Conservation (phyloP, 1,140 invertebrate genomes). For the Sycophila sp. region DNA sequence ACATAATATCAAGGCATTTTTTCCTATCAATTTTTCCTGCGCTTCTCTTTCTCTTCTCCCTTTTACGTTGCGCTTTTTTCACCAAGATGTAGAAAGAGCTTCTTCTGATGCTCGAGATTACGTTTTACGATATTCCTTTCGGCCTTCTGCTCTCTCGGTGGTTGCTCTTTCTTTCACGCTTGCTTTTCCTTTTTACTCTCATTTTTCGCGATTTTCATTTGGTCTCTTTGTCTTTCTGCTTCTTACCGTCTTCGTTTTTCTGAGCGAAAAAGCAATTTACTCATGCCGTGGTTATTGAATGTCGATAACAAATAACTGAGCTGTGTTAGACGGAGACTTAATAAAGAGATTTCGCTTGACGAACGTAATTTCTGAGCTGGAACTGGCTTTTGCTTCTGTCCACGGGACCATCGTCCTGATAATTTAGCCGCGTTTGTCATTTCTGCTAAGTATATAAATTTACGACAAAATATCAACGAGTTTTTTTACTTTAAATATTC, state of each 20-base stretch:
- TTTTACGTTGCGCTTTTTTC: not conserved
- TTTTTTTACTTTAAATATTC: no score
- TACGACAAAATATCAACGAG: no score
- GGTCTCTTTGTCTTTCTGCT: constrained; percentile 25
- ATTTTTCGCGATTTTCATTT: constrained; percentile 28
- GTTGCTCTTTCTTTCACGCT: constrained; percentile 32
- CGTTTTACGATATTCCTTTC: constrained; percentile 30
- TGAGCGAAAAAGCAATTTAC: constrained; percentile 34
- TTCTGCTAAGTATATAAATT: no score
- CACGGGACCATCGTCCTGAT: no score
- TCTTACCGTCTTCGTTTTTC: constrained; percentile 9
- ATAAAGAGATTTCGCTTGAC: constrained; percentile 37
- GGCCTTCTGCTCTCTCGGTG: constrained; percentile 26
- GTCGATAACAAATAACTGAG: constrained; percentile 40
- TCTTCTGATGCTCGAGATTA: constrained; percentile 3
- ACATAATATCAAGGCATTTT: no score
- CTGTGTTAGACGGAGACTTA: constrained; percentile 35
- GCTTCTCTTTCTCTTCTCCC: no score
- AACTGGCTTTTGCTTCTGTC: no score
- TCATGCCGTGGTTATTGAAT: constrained; percentile 33
- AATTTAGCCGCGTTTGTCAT: no score
- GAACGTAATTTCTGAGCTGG: constrained; percentile 20
- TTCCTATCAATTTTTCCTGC: not conserved
- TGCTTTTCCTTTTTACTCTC: constrained; percentile 12
- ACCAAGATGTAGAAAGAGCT: not conserved